Conservation (phyloP, 2,113 vertebrate genomes). For the Smithornis capensis region DNA sequence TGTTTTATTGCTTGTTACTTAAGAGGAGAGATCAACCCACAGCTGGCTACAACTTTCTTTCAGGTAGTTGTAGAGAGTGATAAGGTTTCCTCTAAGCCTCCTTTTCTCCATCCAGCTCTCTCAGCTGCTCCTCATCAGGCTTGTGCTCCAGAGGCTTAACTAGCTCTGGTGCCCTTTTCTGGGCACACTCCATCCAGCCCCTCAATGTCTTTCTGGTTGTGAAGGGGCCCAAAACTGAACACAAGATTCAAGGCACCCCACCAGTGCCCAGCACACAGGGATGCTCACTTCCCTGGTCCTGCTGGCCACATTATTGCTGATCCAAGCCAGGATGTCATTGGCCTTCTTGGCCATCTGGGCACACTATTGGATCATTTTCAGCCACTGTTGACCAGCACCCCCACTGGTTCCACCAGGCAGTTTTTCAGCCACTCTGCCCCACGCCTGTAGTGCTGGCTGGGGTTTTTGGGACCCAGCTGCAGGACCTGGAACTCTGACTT, state of each 20-base stretch:
- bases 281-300: not conserved
- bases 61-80: not conserved
- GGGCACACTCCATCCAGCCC: not conserved
- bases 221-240: not conserved
- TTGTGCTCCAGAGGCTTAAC: not conserved
- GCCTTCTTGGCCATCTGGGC: not conserved
- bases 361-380: not conserved
- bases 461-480: not conserved
- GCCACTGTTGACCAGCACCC: not conserved
- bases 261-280: not conserved
- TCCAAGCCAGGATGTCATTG: not conserved
- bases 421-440: not conserved
- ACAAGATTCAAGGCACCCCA: not conserved
- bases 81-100: not conserved
- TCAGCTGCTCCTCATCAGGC: not conserved
- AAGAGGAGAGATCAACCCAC: rapidly evolving
- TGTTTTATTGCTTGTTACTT: not conserved
- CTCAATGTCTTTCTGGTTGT: too few relatives aligned
- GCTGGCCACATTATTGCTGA: not conserved
- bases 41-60: rapidly evolving
- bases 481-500: not conserved
- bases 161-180: not conserved
- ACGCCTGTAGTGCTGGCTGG: not conserved
- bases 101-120: not conserved
- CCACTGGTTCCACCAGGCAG: not conserved